Percentiles rank a stretch among this genome's conserved stretches.
Evolutionary conservation across 2,113 vertebrate genomes (phyloP).

Genomic region (Chamaetylas fuelleborni): DNA sequence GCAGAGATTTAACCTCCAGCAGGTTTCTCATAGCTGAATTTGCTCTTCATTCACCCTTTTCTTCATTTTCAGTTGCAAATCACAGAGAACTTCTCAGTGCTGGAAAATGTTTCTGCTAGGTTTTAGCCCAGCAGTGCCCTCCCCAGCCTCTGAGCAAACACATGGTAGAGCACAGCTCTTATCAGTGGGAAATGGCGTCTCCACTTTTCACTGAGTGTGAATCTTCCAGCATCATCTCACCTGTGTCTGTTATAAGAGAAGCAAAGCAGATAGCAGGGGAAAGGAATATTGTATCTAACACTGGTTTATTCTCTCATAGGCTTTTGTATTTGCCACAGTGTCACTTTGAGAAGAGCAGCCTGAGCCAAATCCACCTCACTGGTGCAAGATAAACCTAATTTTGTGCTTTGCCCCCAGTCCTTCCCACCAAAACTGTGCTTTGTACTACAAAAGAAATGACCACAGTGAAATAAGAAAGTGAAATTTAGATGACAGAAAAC

Average conservation of each 20-base stretch:
- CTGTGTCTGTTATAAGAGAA: not conserved
- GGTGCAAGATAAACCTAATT: not conserved
- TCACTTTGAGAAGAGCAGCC: not conserved
- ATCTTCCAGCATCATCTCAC: not conserved
- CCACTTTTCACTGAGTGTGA: not conserved
- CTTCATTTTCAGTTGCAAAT: not conserved
- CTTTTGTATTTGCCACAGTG: not conserved
- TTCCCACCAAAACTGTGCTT: not conserved
- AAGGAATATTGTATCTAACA: not conserved
- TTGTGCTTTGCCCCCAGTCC: not conserved
- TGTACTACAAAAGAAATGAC: not conserved
- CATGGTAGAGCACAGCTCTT: not conserved
- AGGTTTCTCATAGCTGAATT: not conserved
- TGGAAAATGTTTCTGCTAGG: not conserved
- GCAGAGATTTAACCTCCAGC: not conserved
- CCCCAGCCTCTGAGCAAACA: not conserved
- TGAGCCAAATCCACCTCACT: not conserved
- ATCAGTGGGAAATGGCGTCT: not conserved
- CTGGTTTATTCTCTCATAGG: not conserved
- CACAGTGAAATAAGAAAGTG: fast-evolving
- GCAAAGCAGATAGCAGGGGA: not conserved
- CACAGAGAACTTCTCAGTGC: not conserved
- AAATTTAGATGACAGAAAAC: not conserved
- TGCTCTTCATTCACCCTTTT: not conserved
- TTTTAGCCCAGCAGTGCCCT: not conserved